Base-by-base conservation (phyloP, 2,113 vertebrate genomes). In the Myotis lucifugus region DNA sequence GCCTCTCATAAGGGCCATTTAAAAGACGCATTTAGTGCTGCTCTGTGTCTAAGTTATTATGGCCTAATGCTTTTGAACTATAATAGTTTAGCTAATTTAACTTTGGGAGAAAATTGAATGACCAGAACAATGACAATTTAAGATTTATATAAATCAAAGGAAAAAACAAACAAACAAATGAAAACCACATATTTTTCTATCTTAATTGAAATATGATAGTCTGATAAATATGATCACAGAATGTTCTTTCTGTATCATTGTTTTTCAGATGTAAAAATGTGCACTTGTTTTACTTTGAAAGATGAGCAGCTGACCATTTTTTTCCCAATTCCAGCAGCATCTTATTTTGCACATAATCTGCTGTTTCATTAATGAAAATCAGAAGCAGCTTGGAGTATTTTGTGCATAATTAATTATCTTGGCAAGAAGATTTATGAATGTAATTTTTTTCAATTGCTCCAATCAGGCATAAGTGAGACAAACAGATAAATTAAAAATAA, bases 301-400 rank as follows among this genome's bases (percentile, higher is more conserved):
- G 21, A 90, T 29, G 15, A 89, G 9, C 46, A 52, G 77, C 79
- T 97, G 94, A 93, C 90, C 54, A 7, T 83, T 95, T 96, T 96
- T 83, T 37, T 37, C 37, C 69, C 78, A 89, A 74, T 82, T 95
- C n/a, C 72, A 59, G 85, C 46, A 96, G 59, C 72, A 77, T 92
- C 50, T 56, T 93, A 34, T 95, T 97, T 97, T 96, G 77, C 74
- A 96, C 89, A 73, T 97, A 93, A 96, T 95, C 83, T 96, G 86
- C 78, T 95, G 88, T 93, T 95, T 97, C 67, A 95, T 98, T 98
- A 98, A 97, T 97, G 95, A 97, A 97, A 97, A 97, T 97, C 88
- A 97, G 95, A 97, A 95, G 85, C 96, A 97, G 92, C 96, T 94
- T 97, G 95, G 56, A 64, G 50, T 97, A 96, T 94, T 98, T 97